Percentiles rank a stretch among this genome's conserved stretches.
phyloP scores from a whole-genome alignment of 1,140 invertebrate genomes.

The Leucophenga varia region DNA sequence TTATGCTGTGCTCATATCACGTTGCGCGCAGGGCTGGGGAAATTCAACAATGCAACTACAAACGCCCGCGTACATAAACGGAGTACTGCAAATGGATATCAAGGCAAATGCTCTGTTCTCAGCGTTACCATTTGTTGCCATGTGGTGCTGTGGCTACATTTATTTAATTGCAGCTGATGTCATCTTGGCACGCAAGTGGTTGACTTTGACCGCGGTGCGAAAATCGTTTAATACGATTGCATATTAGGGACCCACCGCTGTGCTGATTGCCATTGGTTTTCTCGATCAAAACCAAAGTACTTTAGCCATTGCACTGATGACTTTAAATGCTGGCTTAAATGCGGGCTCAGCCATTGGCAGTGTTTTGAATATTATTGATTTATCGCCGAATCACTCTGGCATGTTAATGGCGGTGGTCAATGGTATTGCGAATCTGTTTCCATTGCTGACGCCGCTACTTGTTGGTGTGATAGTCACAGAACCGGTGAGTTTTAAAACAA shows the following conservation, averaged over 20 bases:
- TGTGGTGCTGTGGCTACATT: constrained; percentile 67
- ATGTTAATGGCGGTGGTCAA: constrained; percentile 70
- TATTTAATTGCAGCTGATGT: constrained; percentile 57
- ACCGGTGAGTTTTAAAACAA: constrained; percentile 57
- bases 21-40: constrained; percentile 90
- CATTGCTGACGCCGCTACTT: constrained; percentile 68
- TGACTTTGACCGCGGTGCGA: constrained; percentile 54
- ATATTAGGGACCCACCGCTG: constrained; percentile 61
- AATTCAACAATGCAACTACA: constrained; percentile 90
- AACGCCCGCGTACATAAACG: constrained; percentile 66
- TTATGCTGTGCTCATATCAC: constrained; percentile 79
- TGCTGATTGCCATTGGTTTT: constrained; percentile 65
- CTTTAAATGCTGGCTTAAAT: constrained; percentile 73
- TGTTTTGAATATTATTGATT: constrained; percentile 69
- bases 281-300: constrained; percentile 32
- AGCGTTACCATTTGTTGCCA: constrained; percentile 76
- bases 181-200: constrained; percentile 29
- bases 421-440: constrained; percentile 69
- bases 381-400: constrained; percentile 75
- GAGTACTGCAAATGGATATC: constrained; percentile 78
- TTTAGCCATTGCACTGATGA: constrained; percentile 64
- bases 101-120: constrained; percentile 70
- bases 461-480: constrained; percentile 66
- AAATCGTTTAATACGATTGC: constrained; percentile 70
- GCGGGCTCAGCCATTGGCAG: constrained; percentile 72